Conservation (phyloP, 2,113 vertebrate genomes). For the Oreochromis aureus region DNA sequence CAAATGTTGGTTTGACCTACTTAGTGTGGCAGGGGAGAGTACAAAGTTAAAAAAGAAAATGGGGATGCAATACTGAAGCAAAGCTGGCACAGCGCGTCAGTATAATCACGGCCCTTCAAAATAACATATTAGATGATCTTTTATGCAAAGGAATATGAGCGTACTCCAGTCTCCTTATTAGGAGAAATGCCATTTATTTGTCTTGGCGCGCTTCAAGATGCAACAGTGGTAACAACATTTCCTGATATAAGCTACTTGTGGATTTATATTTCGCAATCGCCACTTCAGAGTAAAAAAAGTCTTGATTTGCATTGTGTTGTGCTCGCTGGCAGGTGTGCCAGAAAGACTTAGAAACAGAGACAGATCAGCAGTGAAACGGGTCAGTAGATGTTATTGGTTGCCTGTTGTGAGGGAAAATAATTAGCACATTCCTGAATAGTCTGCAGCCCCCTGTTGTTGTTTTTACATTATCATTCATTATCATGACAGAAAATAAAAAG, state of each 20-base stretch:
- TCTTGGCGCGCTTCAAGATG: background rate
- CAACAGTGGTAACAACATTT: background rate
- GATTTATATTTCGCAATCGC: background rate
- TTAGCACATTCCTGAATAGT: conserved; percentile 14
- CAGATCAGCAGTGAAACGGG: background rate
- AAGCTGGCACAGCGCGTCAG: background rate
- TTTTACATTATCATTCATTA: conserved; percentile 33
- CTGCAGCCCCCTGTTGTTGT: background rate
- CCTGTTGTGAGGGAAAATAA: conserved; percentile 19
- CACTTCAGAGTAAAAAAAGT: background rate
- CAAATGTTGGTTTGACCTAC: conserved; percentile 62
- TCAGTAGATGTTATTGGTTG: conserved; percentile 14
- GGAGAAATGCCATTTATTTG: background rate
- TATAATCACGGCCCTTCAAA: background rate
- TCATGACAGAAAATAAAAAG: background rate
- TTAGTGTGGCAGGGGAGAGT: conserved; percentile 23
- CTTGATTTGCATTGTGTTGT: background rate
- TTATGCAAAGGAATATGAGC: conserved; percentile 7
- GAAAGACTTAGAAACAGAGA: background rate
- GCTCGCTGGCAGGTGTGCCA: background rate
- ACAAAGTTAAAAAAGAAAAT: conserved; percentile 30
- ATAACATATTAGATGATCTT: background rate
- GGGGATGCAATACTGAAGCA: background rate
- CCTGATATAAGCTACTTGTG: background rate
- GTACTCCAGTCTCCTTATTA: background rate